These are phyloP conservation scores for Adineta ricciae DNA, from an alignment of 2,888 invertebrate genomes.

Conservation along the genomic window DNA sequence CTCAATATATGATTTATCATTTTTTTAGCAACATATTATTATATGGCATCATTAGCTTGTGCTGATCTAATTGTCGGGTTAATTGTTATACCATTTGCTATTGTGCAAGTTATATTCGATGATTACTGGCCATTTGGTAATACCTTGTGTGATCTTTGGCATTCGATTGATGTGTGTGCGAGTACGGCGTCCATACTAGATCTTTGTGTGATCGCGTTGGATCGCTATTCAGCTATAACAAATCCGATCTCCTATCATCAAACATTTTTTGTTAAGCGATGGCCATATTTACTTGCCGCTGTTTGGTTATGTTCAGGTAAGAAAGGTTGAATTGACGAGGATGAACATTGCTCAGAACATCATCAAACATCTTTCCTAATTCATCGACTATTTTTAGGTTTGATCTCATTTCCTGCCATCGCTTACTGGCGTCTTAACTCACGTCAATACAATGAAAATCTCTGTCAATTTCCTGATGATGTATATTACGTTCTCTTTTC, in stretches of 20 bases:
- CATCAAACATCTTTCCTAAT: constrained; percentile 62
- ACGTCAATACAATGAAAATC: constrained; percentile 34
- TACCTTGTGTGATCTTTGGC: constrained; percentile 84
- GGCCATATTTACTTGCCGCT: constrained; percentile 73
- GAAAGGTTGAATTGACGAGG: background rate
- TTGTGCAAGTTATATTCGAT: constrained; percentile 22
- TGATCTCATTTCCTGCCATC: constrained; percentile 95
- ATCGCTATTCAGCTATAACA: constrained; percentile 87
- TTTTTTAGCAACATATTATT: constrained; percentile 32
- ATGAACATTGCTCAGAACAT: too few relatives aligned
- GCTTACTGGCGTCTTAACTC: constrained; percentile 56
- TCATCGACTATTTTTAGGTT: constrained; percentile 87
- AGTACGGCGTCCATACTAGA: constrained; percentile 94
- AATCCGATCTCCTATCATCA: constrained; percentile 93
- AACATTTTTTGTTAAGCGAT: constrained; percentile 52
- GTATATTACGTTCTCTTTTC: constrained; percentile 90
- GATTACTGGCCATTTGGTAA: constrained; percentile 32
- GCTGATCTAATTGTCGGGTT: constrained; percentile 32
- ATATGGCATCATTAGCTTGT: constrained; percentile 30
- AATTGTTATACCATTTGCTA: constrained; percentile 31
- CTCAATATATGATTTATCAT: too few relatives aligned
- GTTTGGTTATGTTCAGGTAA: constrained; percentile 90
- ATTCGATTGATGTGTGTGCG: constrained; percentile 87
- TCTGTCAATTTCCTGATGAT: constrained; percentile 88
- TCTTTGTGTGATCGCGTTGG: constrained; percentile 86